Base-by-base conservation (phyloP, 2,888 invertebrate genomes). In the Conus canariensis region DNA sequence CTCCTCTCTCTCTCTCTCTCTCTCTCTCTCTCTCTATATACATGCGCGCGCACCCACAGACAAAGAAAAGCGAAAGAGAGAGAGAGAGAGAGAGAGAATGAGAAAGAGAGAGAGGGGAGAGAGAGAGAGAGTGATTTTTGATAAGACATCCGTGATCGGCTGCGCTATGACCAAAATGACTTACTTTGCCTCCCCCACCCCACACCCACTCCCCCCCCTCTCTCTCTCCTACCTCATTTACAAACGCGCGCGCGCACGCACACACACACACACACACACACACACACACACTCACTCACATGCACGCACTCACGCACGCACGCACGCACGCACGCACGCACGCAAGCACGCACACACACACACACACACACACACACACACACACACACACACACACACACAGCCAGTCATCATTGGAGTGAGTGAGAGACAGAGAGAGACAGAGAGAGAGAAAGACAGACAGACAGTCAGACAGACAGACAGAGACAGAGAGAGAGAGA, bases 1-100 rank as follows among this genome's bases (percentile, higher is more conserved):
- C 45, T 83, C 83, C 83, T 83, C 83, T 83, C 83, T 22, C 45
- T 70, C 70, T 70, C 70, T 70, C 70, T 70, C n/a, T 22, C 70
- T 5, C n/a, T 22, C 70, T 70, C 70, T 22, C 70, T 22, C 70
- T 70, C 70, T 70, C 70, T 83, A 25, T 45, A 8, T 80, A 5
- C 16, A 25, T 80, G 30, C 16, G 7, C 80, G 9, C 80, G 25
- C 80, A 19, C 74, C 22, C 74, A 19, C 2, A 45, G 45, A 45
- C 45, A 45, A 3, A 45, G 45, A 45, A 45, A 45, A 45, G 45
- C 45, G 45, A 45, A 1, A 45, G 3, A 45, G 45, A 45, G 3
- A 45, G 45, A 45, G 45, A 45, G 45, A 3, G 45, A 45, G 45
- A 45, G 45, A 45, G 45, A 45, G 45, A 45, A 2, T 4, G 45